Evolutionary conservation across 2,797 vertebrate genomes (phyloP).

Genomic region (Sebastes miniatus): DNA sequence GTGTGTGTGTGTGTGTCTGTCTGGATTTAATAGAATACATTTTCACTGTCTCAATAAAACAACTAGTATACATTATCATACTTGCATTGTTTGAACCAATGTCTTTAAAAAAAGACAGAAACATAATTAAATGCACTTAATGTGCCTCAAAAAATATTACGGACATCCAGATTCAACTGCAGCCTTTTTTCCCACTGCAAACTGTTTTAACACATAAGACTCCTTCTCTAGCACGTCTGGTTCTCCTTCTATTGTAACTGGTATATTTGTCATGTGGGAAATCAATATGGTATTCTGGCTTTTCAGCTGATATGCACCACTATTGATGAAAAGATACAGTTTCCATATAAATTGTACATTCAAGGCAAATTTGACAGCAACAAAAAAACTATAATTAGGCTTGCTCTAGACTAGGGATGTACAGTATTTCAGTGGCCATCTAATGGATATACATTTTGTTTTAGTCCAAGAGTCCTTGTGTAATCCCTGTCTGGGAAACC

Average conservation of each 20-base stretch:
- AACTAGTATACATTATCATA: too few relatives aligned
- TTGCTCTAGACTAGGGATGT: neutral
- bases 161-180: neutral
- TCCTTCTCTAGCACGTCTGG: neutral
- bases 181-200: neutral
- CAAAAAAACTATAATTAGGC: neutral
- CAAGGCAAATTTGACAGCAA: neutral
- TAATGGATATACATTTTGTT: constrained; percentile 7
- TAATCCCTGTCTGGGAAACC: constrained; percentile 28
- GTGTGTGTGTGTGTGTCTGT: neutral
- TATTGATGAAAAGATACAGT: neutral
- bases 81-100: neutral
- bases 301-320: neutral
- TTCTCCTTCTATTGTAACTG: neutral
- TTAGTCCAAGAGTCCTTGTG: constrained; percentile 15
- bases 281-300: neutral
- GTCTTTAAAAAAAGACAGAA: neutral
- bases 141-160: neutral
- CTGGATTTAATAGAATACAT: neutral
- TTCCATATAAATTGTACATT: neutral
- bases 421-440: neutral
- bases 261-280: neutral
- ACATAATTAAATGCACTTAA: neutral
- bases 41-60: neutral
- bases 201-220: neutral